Conservation (phyloP, 2,113 vertebrate genomes). For the Dipodomys spectabilis region DNA sequence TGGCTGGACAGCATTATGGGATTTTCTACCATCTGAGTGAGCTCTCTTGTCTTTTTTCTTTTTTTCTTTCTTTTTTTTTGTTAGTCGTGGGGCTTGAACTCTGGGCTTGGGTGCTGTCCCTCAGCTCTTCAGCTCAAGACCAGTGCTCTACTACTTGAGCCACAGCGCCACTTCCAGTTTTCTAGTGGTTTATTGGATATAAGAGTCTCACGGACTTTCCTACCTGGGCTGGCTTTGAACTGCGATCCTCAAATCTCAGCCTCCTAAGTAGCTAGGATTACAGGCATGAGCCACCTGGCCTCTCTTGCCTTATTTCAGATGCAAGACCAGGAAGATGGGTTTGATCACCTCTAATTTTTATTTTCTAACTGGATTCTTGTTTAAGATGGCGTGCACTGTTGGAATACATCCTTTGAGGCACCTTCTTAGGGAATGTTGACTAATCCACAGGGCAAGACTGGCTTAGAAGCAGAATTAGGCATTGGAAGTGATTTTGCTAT, state of each 20-base stretch:
- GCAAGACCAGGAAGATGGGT: background rate
- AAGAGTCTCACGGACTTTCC: too few species aligned
- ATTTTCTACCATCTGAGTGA: background rate
- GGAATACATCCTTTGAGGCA: background rate
- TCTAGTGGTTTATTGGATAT: too few species aligned
- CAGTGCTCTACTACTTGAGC: too few species aligned
- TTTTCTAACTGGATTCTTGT: conserved; percentile 1
- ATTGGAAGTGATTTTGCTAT: background rate
- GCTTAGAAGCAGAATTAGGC: background rate
- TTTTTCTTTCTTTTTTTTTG: too few species aligned
- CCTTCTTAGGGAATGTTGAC: background rate
- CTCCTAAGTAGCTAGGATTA: too few species aligned
- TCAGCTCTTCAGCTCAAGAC: too few species aligned
- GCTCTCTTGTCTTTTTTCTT: background rate
- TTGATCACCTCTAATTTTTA: background rate
- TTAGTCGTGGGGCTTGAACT: too few species aligned
- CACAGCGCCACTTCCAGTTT: too few species aligned
- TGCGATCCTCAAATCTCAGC: too few species aligned
- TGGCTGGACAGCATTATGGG: background rate
- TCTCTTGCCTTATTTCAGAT: background rate
- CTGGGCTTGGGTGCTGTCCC: too few species aligned
- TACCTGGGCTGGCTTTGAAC: too few species aligned
- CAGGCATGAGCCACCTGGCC: background rate
- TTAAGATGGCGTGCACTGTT: background rate
- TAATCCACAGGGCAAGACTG: background rate